Base-by-base conservation (phyloP, 2,113 vertebrate genomes). In the Tringa solitaria region DNA sequence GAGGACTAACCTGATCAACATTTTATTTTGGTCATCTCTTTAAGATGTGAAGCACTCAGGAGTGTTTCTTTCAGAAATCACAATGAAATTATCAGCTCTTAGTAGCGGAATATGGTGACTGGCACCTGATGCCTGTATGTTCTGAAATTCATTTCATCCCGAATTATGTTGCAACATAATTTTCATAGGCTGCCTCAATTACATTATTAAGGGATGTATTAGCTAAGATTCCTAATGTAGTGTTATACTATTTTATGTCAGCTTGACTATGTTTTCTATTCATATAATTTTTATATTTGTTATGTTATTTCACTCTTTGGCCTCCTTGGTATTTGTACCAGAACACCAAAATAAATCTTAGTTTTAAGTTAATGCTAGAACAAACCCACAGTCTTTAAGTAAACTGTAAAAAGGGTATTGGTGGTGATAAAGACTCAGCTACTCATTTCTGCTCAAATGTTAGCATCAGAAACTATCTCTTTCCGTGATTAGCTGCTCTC, bases 41-140 rank as follows among this genome's bases (percentile, higher is more conserved):
- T 17, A 27, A 45, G 35, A 46, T 16, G 7, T 19, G 37, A 63
- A n/a, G n/a, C 32, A 48, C 24, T 59, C 8, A 23, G 43, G 28
- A 80, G 11, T 2, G 9, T 51, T 82, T 51, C 26, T 61, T 43
- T 35, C 24, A 53, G 16, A 84, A 60, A 74, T 28, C 60, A 63
- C 46, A 41, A 12, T 21, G 37, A 50, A 50, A 56, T 10, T 0
- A 64, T 45, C 28, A 37, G 27, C 37, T 57, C 10, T 22, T 20
- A 16, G 39, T 5, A 65, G 12, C 1, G 3, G 12, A 41, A 85
- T 10, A 30, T 0, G 1, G 15, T 3, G 6, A 14, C 35, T 0
- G 0, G 19, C 20, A 27, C 10, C 14, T 14, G 18, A 6, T 39
- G 13, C 39, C 50, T 30, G 8, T 6, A 3, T 7, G 17, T 48